Base-by-base conservation (phyloP, 2,113 vertebrate species). In the Sinocyclocheilus rhinocerous region DNA sequence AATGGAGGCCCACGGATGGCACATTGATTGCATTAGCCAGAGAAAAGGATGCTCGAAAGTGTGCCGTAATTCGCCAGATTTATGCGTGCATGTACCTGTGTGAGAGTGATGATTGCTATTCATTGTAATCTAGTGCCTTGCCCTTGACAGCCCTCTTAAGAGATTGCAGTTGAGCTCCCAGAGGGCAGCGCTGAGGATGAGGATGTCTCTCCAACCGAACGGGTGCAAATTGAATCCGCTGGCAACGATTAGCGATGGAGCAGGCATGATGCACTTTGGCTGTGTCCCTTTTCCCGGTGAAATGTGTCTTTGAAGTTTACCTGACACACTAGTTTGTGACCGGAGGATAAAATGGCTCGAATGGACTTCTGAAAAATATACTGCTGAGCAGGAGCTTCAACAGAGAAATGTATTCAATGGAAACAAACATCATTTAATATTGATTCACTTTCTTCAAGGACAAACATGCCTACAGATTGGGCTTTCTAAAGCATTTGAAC, bases 211-310 rank as follows among this genome's bases (percentile, higher is more conserved):
- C 59, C 48, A 67, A 59, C 76, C 55, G 59, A 63, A 45, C 61
- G 80, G 80, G 85, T 85, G 83, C 75, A 88, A 87, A 90, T 79
- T 87, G 79, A 90, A 88, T 87, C 57, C 86, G 57, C 83, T 88
- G 89, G 76, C 79, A 83, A 61, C 16, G 76, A 79, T 85, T 85
- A 85, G 67, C 59, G 63, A 61, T 79, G 78, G 78, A 85, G 50
- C 72, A 33, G 78, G 76, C 52, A 18, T 20, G 67, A 69, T 72
- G 78, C 42, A 65, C 63, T 83, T 83, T 18, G 26, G 59, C 69
- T 59, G n/a, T 63, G n/a, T 86, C 55, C 76, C 67, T 36, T 50
- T 36, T 55, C 36, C 18, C 4, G 26, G 42, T 55, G 15, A 79
- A 48, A 67, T 76, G n/a, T 24, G 55, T 50, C 81, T 87, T 84